Percentiles rank a stretch among this genome's conserved stretches.
phyloP scores from a whole-genome alignment of 1,140 invertebrate species.

The Hycleus cichorii region DNA sequence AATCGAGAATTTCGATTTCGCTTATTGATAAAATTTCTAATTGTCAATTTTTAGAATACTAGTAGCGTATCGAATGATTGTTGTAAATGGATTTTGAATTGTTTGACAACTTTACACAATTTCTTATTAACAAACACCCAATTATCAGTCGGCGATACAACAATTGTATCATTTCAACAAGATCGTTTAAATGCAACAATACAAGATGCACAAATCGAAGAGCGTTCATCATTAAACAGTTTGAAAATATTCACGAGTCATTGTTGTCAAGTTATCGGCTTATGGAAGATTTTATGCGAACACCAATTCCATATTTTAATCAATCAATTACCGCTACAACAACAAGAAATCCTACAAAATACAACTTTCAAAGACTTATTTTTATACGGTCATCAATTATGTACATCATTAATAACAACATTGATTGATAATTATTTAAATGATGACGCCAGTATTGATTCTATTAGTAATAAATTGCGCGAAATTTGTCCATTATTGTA shows the following conservation, averaged over 20 bases:
- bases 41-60: slow-evolving; percentile 20
- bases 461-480: slow-evolving; percentile 80
- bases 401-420: slow-evolving; percentile 62
- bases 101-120: slow-evolving; percentile 53
- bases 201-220: slow-evolving; percentile 41
- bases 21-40: background rate
- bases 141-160: slow-evolving; percentile 22
- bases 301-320: slow-evolving; percentile 86
- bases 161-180: slow-evolving; percentile 12
- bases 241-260: slow-evolving; percentile 71
- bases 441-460: slow-evolving; percentile 90
- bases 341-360: slow-evolving; percentile 51
- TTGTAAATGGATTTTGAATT: slow-evolving; percentile 51
- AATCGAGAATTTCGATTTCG: too few species aligned
- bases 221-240: slow-evolving; percentile 65
- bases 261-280: slow-evolving; percentile 79
- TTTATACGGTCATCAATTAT: slow-evolving; percentile 75
- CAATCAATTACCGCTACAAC: slow-evolving; percentile 51
- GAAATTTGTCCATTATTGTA: slow-evolving; percentile 92
- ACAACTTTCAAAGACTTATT: slow-evolving; percentile 69
- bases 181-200: slow-evolving; percentile 25
- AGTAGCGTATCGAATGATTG: slow-evolving; percentile 50
- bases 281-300: slow-evolving; percentile 91
- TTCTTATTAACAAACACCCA: slow-evolving; percentile 60
- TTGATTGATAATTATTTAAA: slow-evolving; percentile 82